Conservation (phyloP, 2,797 vertebrate species). For the Malurus leucopterus region DNA sequence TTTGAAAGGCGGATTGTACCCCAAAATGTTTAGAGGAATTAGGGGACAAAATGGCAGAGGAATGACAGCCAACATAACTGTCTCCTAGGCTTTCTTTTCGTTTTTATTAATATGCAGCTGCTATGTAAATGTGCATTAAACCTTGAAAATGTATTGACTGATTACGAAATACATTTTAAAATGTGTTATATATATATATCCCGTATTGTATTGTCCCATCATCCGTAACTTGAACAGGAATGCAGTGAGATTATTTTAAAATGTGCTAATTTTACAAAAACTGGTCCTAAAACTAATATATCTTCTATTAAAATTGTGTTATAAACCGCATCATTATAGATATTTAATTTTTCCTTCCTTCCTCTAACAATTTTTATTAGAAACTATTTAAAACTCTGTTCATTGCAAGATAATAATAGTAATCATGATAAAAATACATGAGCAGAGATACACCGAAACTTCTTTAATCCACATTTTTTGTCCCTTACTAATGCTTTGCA, state of each 20-base stretch:
- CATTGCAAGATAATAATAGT: not conserved
- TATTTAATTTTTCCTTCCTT: not conserved
- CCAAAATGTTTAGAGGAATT: not conserved
- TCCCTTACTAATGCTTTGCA: not conserved
- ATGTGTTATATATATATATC: not conserved
- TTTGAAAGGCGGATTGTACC: not conserved
- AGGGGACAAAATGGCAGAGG: not conserved
- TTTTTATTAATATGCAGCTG: not conserved
- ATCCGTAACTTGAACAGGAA: not conserved
- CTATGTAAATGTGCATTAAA: not conserved
- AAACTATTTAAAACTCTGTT: not conserved
- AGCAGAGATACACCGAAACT: not conserved
- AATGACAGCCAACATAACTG: not conserved
- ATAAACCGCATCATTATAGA: not conserved
- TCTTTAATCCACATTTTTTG: not conserved
- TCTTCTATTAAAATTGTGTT: not conserved
- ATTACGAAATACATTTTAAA: not conserved
- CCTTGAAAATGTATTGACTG: not conserved
- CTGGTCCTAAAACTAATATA: not conserved
- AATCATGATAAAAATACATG: not conserved
- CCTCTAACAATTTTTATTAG: not conserved
- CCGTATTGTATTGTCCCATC: not conserved
- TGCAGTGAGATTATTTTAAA: not conserved
- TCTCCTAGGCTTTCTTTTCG: not conserved
- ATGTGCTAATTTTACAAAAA: not conserved